Conservation (phyloP, 2,888 invertebrate species). For the Brachynemurus nebulosus region DNA sequence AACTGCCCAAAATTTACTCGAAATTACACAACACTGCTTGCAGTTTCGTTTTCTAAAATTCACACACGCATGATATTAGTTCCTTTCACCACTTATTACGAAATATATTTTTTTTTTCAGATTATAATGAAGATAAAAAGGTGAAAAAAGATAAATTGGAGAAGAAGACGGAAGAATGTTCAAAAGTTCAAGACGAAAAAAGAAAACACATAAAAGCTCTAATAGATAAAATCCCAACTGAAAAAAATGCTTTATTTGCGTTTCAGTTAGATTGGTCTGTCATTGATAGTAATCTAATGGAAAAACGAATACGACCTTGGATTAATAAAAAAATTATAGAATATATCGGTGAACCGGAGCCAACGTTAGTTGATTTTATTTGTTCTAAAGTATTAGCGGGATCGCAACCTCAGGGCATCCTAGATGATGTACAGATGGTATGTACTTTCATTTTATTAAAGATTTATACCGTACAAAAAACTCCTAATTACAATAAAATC, state of each 20-base stretch:
- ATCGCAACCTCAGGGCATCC: constrained; percentile 83
- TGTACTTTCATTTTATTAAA: too few species aligned
- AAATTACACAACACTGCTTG: too few species aligned
- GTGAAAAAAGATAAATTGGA: constrained; percentile 32
- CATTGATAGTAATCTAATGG: constrained; percentile 69
- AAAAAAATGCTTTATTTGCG: constrained; percentile 90
- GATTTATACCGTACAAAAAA: too few species aligned
- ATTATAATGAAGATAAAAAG: constrained; percentile 47
- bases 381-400: constrained; percentile 95
- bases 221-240: constrained; percentile 97
- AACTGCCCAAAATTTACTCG: too few species aligned
- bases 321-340: constrained; percentile 99
- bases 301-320: constrained; percentile 96
- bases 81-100: too few species aligned
- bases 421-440: constrained; percentile 99
- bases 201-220: constrained; percentile 90
- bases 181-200: constrained; percentile 82
- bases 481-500: too few species aligned
- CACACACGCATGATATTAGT: too few species aligned
- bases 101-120: constrained; percentile 27
- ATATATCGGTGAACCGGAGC: constrained; percentile 98
- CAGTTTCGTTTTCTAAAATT: too few species aligned
- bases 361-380: constrained; percentile 97
- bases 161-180: constrained; percentile 40
- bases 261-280: constrained; percentile 83